phyloP scores from a whole-genome alignment of 2,113 vertebrate genomes.

The Tympanuchus pallidicinctus region DNA sequence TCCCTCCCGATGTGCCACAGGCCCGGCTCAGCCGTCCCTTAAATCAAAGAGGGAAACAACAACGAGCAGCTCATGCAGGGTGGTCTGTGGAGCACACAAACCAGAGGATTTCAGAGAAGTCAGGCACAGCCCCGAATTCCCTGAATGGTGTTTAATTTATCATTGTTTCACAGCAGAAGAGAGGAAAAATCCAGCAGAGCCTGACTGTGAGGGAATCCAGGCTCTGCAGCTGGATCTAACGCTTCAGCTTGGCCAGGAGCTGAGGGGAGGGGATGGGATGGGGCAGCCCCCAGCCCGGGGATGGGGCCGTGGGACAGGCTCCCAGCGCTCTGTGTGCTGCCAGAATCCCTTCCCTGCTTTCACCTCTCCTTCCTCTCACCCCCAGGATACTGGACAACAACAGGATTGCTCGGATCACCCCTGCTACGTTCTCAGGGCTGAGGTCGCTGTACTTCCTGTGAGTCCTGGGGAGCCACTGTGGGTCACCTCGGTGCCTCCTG shows the following conservation, averaged over 20 bases:
- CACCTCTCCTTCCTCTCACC: not conserved
- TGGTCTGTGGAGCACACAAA: not conserved
- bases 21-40: not conserved
- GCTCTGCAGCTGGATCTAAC: not conserved
- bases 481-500: not conserved
- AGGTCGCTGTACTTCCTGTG: conserved; percentile 74
- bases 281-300: not conserved
- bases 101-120: not conserved
- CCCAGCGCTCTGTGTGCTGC: not conserved
- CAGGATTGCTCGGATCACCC: conserved; percentile 49
- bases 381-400: conserved; percentile 73
- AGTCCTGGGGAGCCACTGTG: not conserved
- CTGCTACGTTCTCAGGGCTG: conserved; percentile 56
- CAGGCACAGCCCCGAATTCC: not conserved
- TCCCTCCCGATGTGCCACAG: not conserved
- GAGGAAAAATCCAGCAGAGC: not conserved
- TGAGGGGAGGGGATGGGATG: fast-evolving
- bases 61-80: not conserved
- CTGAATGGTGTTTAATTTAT: not conserved
- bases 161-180: not conserved
- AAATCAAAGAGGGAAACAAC: not conserved
- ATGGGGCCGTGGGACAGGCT: not conserved
- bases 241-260: not conserved
- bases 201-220: not conserved
- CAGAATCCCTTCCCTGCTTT: fast-evolving